These are phyloP conservation scores for Thalassarche chlororhynchos DNA, from an alignment of 2,113 vertebrate species.

Conservation along the genomic window DNA sequence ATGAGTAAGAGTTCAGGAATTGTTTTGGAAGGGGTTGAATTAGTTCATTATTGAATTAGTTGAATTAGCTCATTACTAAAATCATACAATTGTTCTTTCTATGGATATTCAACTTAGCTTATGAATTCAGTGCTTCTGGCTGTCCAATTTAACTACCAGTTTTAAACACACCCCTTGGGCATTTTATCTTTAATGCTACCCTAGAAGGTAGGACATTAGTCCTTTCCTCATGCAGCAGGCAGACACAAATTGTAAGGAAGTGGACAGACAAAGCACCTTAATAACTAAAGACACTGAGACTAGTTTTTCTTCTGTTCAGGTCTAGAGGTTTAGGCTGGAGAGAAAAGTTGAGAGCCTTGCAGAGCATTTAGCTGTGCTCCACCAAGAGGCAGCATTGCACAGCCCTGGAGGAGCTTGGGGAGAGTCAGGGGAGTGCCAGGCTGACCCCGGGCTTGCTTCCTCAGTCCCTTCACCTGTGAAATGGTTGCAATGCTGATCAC, in stretches of 20 bases:
- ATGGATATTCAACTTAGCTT: background rate
- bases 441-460: background rate
- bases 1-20: background rate
- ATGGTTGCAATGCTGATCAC: background rate
- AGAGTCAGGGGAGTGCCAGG: background rate
- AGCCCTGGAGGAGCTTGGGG: background rate
- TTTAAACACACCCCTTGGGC: background rate
- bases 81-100: background rate
- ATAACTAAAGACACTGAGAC: background rate
- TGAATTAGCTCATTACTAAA: slow-evolving; percentile 5
- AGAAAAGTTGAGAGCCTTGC: background rate
- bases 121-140: background rate
- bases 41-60: slow-evolving; percentile 1
- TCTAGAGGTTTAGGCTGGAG: background rate
- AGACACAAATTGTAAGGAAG: background rate
- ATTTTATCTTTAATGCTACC: background rate
- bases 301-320: background rate
- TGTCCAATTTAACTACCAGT: background rate
- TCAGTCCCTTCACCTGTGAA: background rate
- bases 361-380: background rate
- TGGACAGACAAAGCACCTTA: background rate
- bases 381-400: background rate
- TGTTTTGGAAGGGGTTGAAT: slow-evolving; percentile 10
- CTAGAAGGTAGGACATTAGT: background rate
- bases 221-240: background rate